Percentiles rank a stretch among this genome's conserved stretches.
These are phyloP conservation scores for Sebastes fasciatus DNA, from an alignment of 2,113 vertebrate genomes.

Conservation along the genomic window DNA sequence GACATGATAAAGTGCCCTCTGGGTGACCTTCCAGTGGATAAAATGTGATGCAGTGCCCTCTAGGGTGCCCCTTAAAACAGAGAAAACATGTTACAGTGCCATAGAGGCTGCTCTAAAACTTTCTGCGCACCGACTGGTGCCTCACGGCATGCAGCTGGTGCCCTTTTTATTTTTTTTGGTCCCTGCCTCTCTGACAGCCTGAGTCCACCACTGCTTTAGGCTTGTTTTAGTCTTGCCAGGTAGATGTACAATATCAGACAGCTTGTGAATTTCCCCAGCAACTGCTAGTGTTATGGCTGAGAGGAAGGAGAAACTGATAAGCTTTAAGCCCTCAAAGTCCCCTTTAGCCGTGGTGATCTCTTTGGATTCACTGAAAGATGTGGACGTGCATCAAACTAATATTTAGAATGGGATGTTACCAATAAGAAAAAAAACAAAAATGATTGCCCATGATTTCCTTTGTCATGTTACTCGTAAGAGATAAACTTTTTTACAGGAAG, in stretches of 20 bases:
- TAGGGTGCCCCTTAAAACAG: no score
- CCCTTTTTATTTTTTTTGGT: no score
- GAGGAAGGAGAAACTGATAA: not conserved
- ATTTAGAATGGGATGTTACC: conserved; percentile 5
- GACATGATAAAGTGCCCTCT: no score
- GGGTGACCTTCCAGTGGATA: no score
- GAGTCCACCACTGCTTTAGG: not conserved
- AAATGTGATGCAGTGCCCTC: no score
- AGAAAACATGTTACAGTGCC: no score
- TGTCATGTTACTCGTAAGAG: not conserved
- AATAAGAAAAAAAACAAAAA: not conserved
- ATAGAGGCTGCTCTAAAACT: no score
- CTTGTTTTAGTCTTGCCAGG: conserved; percentile 4
- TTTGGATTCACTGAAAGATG: conserved; percentile 5
- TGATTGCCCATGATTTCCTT: not conserved
- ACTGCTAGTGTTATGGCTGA: not conserved
- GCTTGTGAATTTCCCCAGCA: not conserved
- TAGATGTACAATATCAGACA: not conserved
- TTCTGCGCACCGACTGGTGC: no score
- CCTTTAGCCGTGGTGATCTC: not conserved
- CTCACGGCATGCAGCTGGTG: no score
- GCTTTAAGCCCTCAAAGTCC: conserved; percentile 1
- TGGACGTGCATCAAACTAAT: not conserved
- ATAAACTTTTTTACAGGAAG: not conserved
- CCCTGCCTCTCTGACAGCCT: no score